These are phyloP conservation scores for Rissa tridactyla DNA, from an alignment of 2,113 vertebrate genomes.

Conservation along the genomic window DNA sequence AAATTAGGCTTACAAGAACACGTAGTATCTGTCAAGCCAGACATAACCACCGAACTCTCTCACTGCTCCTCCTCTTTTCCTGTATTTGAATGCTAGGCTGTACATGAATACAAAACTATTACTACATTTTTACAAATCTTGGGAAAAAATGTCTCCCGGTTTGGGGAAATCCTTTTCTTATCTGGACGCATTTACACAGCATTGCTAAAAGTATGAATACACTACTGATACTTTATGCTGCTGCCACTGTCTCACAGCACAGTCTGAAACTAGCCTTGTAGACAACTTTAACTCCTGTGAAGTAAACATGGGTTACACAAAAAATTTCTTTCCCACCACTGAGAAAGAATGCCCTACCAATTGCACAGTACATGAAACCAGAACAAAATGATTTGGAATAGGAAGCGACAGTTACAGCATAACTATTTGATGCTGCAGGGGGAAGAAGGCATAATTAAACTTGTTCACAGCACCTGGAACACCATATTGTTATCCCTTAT, in stretches of 20 bases:
- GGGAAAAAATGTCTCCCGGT: background rate
- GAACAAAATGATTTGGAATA: background rate
- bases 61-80: background rate
- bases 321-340: background rate
- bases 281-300: background rate
- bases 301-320: background rate
- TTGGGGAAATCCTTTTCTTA: background rate
- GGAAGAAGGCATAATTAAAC: background rate
- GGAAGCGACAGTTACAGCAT: background rate
- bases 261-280: background rate
- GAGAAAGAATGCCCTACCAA: background rate
- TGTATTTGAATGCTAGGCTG: background rate
- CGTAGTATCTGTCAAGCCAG: background rate
- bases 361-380: background rate
- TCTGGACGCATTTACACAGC: background rate
- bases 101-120: background rate
- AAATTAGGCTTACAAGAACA: background rate
- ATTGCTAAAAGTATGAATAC: background rate
- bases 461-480: background rate
- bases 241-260: background rate
- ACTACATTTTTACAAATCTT: background rate
- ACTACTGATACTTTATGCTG: background rate
- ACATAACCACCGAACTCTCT: background rate
- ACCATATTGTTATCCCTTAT: background rate
- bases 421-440: background rate